Evolutionary conservation across 2,797 vertebrate species (phyloP), one percentile per base, ranked within the genome.

Genomic region (Channa striata): DNA sequence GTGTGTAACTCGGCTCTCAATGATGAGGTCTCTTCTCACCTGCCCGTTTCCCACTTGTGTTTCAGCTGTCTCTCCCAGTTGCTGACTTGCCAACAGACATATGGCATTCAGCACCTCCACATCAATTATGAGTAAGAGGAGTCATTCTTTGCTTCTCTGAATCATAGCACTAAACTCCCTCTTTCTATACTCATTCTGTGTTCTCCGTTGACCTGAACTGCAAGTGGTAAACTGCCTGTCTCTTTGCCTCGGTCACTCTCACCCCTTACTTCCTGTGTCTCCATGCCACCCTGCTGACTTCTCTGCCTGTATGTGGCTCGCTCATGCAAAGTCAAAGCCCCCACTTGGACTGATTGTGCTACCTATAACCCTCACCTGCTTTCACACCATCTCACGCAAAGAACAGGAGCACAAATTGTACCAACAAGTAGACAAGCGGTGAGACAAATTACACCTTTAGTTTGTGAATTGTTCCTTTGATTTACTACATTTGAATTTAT

Each of bases 271-370:
- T 58, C 60, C 39, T 60, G 42, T 36, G 52, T 48, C 67, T 80
- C 61, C 36, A 51, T 51, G 23, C 36, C 33, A 30, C 34, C 60
- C 43, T 44, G 33, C 47, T 58, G 47, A 59, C 58, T 58, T 57
- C 53, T 21, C 7, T 62, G 39, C 25, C 68, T 68, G 21, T 43
- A 36, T 58, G 19, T 53, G 40, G 12, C 48, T 44, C 44, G 19
- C 47, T 81, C 82, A 86, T 67, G 77, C 78, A 85, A 82, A 89
- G 87, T 88, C 53, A 19, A 75, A 85, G 65, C 83, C 70, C 70
- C 85, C 78, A 83, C 30, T 11, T 75, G 72, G 81, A 74, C 66
- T 61, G 2, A 36, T 14, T 80, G 50, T 77, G 63, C 63, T 48
- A 47, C 72, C 72, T 57, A n/a, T 39, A 65, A 71, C 49, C 61